A percentile compares a stretch with the other conserved stretches of the same genome.
Conservation (phyloP, 2,888 invertebrate genomes). For the Cerastis rubricosa region DNA sequence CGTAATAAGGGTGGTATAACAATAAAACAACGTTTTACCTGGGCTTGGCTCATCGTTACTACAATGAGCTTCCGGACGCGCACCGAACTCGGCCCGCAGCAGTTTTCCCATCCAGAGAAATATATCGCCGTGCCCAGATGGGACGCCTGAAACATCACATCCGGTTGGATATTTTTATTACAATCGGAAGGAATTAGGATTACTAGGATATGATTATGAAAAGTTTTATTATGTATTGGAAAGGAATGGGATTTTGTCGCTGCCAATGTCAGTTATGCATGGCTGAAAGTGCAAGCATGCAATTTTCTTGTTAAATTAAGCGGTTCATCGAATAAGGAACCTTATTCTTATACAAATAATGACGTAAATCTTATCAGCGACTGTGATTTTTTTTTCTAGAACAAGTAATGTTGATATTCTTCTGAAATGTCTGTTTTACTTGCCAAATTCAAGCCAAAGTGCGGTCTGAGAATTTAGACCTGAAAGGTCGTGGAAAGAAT, state of each 20-base stretch:
- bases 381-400: background rate
- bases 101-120: conserved; percentile 74
- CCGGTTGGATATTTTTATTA: background rate
- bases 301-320: background rate
- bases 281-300: background rate
- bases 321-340: too few species aligned
- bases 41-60: conserved; percentile 69
- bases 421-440: background rate
- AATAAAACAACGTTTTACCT: conserved; percentile 65
- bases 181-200: background rate
- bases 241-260: background rate
- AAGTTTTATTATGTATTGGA: background rate
- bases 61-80: conserved; percentile 67
- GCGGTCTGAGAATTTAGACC: background rate
- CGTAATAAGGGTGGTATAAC: background rate
- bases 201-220: background rate
- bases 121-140: conserved; percentile 75
- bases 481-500: background rate
- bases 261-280: background rate
- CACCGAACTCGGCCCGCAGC: conserved; percentile 55
- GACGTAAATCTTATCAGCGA: too few species aligned
- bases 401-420: background rate
- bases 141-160: conserved; percentile 57
- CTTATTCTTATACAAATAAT: too few species aligned
- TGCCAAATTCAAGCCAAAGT: background rate